Evolutionary conservation across 2,113 vertebrate species (phyloP), one percentile per base, ranked within the genome.

Genomic region (Saimiri boliviensis): DNA sequence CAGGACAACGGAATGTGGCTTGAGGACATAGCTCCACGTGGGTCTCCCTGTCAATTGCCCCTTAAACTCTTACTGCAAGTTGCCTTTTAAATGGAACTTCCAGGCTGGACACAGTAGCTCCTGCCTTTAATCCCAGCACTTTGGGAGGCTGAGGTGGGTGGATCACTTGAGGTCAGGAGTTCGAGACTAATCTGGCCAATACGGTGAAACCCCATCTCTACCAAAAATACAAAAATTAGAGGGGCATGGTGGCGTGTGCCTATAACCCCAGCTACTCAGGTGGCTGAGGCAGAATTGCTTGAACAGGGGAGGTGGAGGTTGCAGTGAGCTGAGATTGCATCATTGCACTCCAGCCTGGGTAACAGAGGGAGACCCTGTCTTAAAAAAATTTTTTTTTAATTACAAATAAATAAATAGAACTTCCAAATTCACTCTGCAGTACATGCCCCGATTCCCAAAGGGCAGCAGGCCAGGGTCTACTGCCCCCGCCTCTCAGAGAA

Each of bases 1-100:
- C 27, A 76, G 13, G 52, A 27, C 0, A 0, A 56, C 42, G 32
- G 35, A 0, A 0, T 6, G 27, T 40, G 90, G 54, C 63, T 86
- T 4, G 27, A 49, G 52, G 35, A 45, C 25, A 56, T 1, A 14
- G 54, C 27, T 56, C 11, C 0, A n/a, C 32, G 47, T 23, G 13
- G 25, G 19, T 42, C 10, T 56, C 52, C 40, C 25, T 11, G 11
- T 25, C 68, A 35, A 70, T 63, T 30, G 25, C 23, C 42, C 37
- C 40, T 93, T 11, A 13, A 58, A 42, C 40, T 40, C 35, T 37
- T 71, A 42, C 37, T 63, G 3, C 35, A 20, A 63, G 40, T 14
- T 80, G 58, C 42, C 32, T 0, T n/a, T 40, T 86, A 58, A 23
- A 47, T 16, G 66, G 16, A 35, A 68, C 32, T 68, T 68, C 66